Base-by-base conservation (phyloP, 2,797 vertebrate genomes). In the Myotis planiceps region DNA sequence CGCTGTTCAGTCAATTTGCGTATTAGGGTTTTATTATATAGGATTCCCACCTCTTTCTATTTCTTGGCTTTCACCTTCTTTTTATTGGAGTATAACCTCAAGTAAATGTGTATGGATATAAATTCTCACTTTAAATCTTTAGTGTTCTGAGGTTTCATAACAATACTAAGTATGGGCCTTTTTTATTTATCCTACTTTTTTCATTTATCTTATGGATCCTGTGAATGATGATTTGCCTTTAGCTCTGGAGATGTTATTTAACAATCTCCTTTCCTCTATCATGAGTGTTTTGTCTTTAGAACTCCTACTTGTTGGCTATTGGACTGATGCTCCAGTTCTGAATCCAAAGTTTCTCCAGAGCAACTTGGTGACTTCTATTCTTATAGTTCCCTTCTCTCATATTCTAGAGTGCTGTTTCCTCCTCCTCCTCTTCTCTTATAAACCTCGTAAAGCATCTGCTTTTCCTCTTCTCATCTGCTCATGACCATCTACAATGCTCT, bases 261-360 rank as follows among this genome's bases (percentile, higher is more conserved):
- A 74, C 29, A 88, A 45, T 78, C 49, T 69, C 16, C 49, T 49
- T 47, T 72, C 34, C n/a, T 87, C 42, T 83, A 18, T 19, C 37
- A 21, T 25, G 32, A 92, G 49, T 79, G 45, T 39, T 95, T 85
- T 92, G 49, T 88, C 82, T 96, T 94, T 71, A 69, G 60, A 90
- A 84, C 27, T 39, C 19, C 32, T 76, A 21, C n/a, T 83, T 80
- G 7, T 27, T 71, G 18, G 27, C 58, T 47, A 27, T n/a, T 66
- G 16, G 72, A 25, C 4, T 60, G 27, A 53, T 74, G 3, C 0
- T 84, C 13, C 25, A 37, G 21, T 25, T 93, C 47, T 47, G 49
- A 94, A 12, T 85, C 21, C 74, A 83, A 74, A 89, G 51, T 15
- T 66, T 90, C 34, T 42, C 15, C 18, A 51, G 7, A 9, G 34